Percentiles rank a stretch among this genome's conserved stretches.
Conservation (phyloP, 2,797 vertebrate species). For the Tinamus major region DNA sequence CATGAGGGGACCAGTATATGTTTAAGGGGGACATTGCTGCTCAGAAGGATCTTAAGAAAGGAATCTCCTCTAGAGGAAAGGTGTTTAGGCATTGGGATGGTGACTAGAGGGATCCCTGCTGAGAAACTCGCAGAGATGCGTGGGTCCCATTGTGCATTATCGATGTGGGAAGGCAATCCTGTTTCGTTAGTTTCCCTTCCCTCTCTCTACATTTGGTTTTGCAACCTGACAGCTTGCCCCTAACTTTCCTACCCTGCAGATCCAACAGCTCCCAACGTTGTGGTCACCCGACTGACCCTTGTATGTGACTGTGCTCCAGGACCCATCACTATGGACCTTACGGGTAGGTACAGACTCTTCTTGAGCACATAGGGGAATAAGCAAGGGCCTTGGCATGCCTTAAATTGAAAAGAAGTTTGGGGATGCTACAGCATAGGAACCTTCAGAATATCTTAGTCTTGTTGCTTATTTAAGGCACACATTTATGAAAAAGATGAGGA, state of each 20-base stretch:
- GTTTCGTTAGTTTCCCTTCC: neutral
- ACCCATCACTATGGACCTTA: constrained; percentile 86
- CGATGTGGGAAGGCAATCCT: neutral
- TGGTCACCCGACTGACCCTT: constrained; percentile 82
- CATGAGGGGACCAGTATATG: neutral
- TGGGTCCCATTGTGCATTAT: neutral
- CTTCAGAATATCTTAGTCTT: neutral
- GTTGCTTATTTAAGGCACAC: neutral
- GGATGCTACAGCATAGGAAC: neutral
- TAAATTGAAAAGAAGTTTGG: neutral
- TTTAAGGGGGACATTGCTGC: neutral
- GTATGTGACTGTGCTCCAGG: constrained; percentile 82
- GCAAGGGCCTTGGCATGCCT: neutral
- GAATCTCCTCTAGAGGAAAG: neutral
- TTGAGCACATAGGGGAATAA: neutral
- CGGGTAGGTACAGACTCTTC: constrained; percentile 72
- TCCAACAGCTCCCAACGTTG: constrained; percentile 81
- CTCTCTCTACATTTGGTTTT: neutral
- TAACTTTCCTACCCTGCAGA: constrained; percentile 71
- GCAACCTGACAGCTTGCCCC: neutral
- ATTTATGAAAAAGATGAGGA: neutral
- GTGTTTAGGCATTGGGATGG: neutral
- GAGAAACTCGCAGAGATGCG: neutral
- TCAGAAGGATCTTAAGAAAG: neutral
- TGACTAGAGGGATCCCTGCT: neutral